These are phyloP conservation scores for Anthonomus grandis DNA, from an alignment of 1,140 invertebrate genomes.

Conservation along the genomic window DNA sequence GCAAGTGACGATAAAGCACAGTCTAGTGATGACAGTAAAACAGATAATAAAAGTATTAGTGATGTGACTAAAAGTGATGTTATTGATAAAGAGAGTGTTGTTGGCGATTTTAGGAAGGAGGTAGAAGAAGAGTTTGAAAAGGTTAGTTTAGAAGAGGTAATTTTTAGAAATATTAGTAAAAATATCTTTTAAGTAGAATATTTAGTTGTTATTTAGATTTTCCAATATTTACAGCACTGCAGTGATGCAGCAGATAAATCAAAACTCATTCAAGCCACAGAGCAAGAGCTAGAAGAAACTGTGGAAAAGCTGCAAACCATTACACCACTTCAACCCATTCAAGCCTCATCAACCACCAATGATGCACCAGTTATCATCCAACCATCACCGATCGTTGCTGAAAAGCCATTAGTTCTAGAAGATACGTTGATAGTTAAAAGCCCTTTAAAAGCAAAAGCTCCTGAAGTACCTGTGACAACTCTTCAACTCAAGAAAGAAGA, in stretches of 20 bases:
- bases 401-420: conserved; percentile 18
- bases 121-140: conserved; percentile 54
- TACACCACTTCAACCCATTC: conserved; percentile 29
- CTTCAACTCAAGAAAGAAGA: conserved; percentile 13
- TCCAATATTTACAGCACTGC: conserved; percentile 14
- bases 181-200: too few species aligned
- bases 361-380: conserved; percentile 27
- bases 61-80: background rate
- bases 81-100: conserved; percentile 43
- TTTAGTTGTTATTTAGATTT: too few species aligned
- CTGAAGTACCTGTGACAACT: background rate
- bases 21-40: background rate
- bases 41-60: background rate
- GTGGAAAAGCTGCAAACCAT: conserved; percentile 38
- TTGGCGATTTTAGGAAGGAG: conserved; percentile 56
- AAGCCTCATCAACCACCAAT: conserved; percentile 35
- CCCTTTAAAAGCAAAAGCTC: background rate
- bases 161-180: too few species aligned
- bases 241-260: conserved; percentile 23
- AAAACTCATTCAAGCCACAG: too few species aligned
- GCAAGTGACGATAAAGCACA: background rate
- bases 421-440: conserved; percentile 10
- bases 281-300: conserved; percentile 39
- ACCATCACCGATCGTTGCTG: conserved; percentile 7
- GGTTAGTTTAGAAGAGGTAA: conserved; percentile 17